These are phyloP conservation scores for Hypocryptadius cinnamomeus DNA, from an alignment of 2,113 vertebrate species.

Conservation along the genomic window DNA sequence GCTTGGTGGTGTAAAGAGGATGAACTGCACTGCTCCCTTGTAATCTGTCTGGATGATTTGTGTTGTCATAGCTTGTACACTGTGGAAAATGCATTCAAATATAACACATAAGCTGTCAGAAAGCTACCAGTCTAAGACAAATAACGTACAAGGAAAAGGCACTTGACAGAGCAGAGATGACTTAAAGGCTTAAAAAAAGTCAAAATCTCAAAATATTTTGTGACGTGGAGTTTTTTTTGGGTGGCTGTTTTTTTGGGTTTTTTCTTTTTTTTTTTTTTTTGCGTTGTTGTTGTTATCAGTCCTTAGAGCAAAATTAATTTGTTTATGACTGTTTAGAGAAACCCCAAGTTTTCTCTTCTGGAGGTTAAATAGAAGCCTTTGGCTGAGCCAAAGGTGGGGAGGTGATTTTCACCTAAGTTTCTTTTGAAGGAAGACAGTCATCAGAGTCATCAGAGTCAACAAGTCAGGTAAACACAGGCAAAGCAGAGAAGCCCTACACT, in stretches of 20 bases:
- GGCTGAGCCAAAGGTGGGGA: neutral
- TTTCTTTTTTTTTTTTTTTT: neutral
- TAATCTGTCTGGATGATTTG: slow-evolving; percentile 28
- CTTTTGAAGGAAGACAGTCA: neutral
- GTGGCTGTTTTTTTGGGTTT: neutral
- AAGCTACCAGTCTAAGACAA: slow-evolving; percentile 16
- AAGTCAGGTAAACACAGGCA: neutral
- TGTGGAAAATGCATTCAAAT: slow-evolving; percentile 24
- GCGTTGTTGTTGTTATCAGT: neutral
- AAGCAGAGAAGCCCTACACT: neutral
- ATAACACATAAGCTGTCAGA: slow-evolving; percentile 13
- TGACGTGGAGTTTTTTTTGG: neutral
- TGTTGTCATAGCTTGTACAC: neutral
- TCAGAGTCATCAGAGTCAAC: neutral
- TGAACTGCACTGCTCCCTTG: neutral
- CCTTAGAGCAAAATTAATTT: neutral
- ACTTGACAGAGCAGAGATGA: neutral
- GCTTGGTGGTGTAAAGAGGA: neutral
- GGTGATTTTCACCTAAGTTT: neutral
- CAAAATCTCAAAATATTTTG: neutral
- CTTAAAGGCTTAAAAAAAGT: neutral
- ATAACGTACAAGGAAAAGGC: neutral
- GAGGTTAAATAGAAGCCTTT: neutral
- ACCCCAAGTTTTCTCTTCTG: neutral
- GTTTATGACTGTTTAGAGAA: neutral